phyloP scores from a whole-genome alignment of 1,140 invertebrate species.

The Habropoda laboriosa region DNA sequence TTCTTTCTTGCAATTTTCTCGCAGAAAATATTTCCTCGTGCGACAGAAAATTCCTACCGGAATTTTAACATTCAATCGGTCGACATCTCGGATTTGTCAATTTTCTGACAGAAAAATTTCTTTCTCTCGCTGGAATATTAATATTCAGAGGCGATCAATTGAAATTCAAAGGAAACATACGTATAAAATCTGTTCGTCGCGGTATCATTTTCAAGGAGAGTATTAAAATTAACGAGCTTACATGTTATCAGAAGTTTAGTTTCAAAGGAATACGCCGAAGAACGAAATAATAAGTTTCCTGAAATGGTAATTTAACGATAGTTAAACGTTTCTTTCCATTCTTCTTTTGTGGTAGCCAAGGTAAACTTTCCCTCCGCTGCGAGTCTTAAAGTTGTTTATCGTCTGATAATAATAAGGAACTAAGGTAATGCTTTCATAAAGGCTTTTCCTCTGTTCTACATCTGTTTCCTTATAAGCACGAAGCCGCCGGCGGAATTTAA shows the following conservation, averaged over 20 bases:
- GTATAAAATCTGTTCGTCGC: too few species aligned
- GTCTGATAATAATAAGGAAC: slow-evolving; percentile 19
- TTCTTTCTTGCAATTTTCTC: too few species aligned
- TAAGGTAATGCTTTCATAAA: slow-evolving; percentile 10
- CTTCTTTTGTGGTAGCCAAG: neutral
- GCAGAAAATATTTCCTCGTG: too few species aligned
- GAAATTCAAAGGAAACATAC: too few species aligned
- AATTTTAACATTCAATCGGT: too few species aligned
- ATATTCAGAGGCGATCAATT: too few species aligned
- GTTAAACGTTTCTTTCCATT: slow-evolving; percentile 36
- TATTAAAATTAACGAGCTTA: slow-evolving; percentile 6
- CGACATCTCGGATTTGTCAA: too few species aligned
- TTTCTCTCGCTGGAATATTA: too few species aligned
- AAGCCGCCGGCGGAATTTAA: neutral
- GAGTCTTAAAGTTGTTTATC: slow-evolving; percentile 23
- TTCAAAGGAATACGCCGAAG: neutral
- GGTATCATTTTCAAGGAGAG: neutral
- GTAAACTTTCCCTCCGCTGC: neutral
- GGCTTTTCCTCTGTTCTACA: neutral
- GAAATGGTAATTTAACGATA: slow-evolving; percentile 23
- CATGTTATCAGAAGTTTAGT: neutral
- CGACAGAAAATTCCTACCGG: too few species aligned
- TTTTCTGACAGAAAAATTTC: too few species aligned
- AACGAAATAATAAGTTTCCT: slow-evolving; percentile 8
- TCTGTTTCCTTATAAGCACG: neutral